Evolutionary conservation across 2,888 invertebrate genomes (phyloP).

Genomic region (Pegoplata infirma): DNA sequence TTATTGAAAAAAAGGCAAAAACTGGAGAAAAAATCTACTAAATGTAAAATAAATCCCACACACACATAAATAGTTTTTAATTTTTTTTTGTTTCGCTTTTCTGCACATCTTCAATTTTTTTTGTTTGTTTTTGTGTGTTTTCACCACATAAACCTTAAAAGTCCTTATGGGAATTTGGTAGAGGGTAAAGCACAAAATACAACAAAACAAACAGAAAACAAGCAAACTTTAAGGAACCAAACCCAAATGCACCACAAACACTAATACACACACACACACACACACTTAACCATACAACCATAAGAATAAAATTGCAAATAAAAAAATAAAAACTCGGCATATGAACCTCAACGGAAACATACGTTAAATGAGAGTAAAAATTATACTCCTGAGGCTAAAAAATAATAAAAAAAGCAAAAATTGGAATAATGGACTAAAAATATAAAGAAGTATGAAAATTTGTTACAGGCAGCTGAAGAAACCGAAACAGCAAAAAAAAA

Average conservation of each 20-base stretch:
- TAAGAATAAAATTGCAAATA: background rate
- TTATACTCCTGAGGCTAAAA: slow-evolving; percentile 43
- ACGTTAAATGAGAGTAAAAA: slow-evolving; percentile 50
- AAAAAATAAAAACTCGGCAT: slow-evolving; percentile 2
- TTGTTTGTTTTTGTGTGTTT: no score
- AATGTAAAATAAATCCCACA: no score
- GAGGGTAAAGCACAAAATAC: background rate
- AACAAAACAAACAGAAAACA: no score
- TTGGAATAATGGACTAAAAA: slow-evolving; percentile 19
- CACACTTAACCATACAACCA: background rate
- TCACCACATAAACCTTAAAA: slow-evolving; percentile 48
- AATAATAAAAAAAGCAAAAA: no score
- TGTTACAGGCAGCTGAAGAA: background rate
- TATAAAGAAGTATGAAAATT: background rate
- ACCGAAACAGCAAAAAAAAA: background rate
- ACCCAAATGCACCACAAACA: background rate
- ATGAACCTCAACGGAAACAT: slow-evolving; percentile 31
- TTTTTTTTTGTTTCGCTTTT: background rate
- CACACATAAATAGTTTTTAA: background rate
- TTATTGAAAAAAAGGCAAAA: no score
- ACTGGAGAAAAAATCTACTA: no score
- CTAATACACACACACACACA: background rate
- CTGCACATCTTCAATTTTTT: slow-evolving; percentile 4
- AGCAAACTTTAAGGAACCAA: slow-evolving; percentile 15
- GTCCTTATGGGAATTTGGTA: slow-evolving; percentile 34